Evolutionary conservation across 2,888 invertebrate genomes (phyloP).

Genomic region (Syrista parreyssii): DNA sequence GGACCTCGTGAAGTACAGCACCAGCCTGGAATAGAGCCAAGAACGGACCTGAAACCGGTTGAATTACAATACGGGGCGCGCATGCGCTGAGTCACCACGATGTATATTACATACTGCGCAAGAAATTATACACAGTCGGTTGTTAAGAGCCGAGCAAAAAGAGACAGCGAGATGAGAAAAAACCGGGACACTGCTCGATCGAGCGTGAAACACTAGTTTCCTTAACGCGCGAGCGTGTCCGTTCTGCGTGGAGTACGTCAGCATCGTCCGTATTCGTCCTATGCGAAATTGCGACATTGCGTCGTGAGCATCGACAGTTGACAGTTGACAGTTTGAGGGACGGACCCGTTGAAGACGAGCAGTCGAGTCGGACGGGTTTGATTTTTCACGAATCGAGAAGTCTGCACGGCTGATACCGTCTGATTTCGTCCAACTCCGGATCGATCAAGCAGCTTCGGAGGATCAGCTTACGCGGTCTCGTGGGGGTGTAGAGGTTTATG

Average conservation of each 20-base stretch:
- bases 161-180: slow-evolving; percentile 16
- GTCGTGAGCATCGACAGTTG: no score
- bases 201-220: slow-evolving; percentile 37
- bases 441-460: not conserved
- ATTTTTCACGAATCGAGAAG: no score
- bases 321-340: no score
- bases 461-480: slow-evolving; percentile 21
- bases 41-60: slow-evolving; percentile 41
- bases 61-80: slow-evolving; percentile 43
- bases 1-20: no score
- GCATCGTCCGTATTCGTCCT: no score
- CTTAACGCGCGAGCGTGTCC: not conserved
- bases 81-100: slow-evolving; percentile 38
- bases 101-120: slow-evolving; percentile 34
- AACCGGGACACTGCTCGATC: slow-evolving; percentile 24
- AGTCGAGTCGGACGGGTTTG: no score
- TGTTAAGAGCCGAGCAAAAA: not conserved
- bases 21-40: slow-evolving; percentile 26
- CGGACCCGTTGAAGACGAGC: no score
- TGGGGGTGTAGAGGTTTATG: slow-evolving; percentile 37
- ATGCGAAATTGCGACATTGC: no score
- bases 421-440: no score
- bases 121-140: slow-evolving; percentile 14
- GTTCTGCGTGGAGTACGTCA: no score
- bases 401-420: no score